Base-by-base conservation (phyloP, 1,140 invertebrate species). In the Drosophila willistoni region DNA sequence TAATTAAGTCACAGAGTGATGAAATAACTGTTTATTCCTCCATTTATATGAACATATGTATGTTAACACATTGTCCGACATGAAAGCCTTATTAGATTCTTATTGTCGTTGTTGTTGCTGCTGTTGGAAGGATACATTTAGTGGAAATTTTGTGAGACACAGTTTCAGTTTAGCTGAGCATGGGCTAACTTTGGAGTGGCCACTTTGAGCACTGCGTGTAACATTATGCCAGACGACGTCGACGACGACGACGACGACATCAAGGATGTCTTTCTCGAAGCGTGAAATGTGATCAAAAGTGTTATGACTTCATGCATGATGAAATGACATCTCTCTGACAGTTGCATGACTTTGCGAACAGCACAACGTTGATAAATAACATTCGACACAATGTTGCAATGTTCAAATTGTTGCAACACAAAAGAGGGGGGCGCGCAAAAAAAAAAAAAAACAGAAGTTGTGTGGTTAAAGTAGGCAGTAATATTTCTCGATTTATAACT, bases 401-500 rank as follows among this genome's bases (percentile, higher is more conserved):
- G 17, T 17, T 14, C 7, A 47, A 36, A 12, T 36, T 36, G n/a
- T 47, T 47, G 44, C 44, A 47, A 17, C 44, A 17, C 29, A 29
- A 29, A 29, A 29, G 7, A 2, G 22, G 22, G 1, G 29, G 5
- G 22, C 22, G 29, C 29, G 1, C 29, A 29, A 29, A 6, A 29
- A 29, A 29, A n/a, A 42, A 42, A 42, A 42, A 5, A 42, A 42
- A 42, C n/a, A 1, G 22, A 22, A 44, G 2, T 39, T 39, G 36
- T 12, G 36, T 17, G 42, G 6, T n/a, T 14, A 19, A 17, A 47
- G n/a, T 44, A 14, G 13, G 29, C 5, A 47, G 14, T 7, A 17
- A 51, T 51, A 12, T 51, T 51, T 19, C 14, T 9, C 44, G 17
- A 19, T 56, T 75, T 74, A 72, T 78, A 83, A 80, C 80, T 77